These are phyloP conservation scores for Cyclopterus lumpus DNA, from an alignment of 2,797 vertebrate genomes.

Conservation along the genomic window DNA sequence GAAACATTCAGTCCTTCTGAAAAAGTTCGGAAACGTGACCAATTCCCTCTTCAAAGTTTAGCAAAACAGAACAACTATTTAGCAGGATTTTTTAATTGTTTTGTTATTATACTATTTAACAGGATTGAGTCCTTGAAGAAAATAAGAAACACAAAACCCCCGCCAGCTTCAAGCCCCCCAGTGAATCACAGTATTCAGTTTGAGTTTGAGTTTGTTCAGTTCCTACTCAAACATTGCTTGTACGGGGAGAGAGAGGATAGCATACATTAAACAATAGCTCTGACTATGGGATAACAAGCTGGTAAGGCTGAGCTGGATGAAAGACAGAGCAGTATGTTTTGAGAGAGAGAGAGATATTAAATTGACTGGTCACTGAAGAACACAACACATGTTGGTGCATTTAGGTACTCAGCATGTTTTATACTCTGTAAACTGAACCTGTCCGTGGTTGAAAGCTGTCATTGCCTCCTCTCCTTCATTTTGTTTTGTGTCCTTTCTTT, in stretches of 20 bases:
- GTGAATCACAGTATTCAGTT: slow-evolving; percentile 46
- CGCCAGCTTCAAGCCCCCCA: slow-evolving; percentile 33
- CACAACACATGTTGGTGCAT: slow-evolving; percentile 25
- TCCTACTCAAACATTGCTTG: not conserved
- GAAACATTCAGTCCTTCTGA: slow-evolving; percentile 27
- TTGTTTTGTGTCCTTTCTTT: slow-evolving; percentile 1
- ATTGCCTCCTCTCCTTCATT: not conserved
- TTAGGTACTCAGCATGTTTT: slow-evolving; percentile 7
- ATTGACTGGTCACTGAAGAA: slow-evolving; percentile 37
- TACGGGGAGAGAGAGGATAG: slow-evolving; percentile 6
- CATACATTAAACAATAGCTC: slow-evolving; percentile 53
- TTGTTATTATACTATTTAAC: slow-evolving; percentile 26
- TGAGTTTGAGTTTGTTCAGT: slow-evolving; percentile 5
- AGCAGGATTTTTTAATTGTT: not conserved
- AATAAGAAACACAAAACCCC: slow-evolving; percentile 44
- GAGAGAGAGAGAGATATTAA: slow-evolving; percentile 14
- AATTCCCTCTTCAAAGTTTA: slow-evolving; percentile 41
- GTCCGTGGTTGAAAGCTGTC: not conserved
- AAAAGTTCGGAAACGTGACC: slow-evolving; percentile 9
- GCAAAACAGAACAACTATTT: slow-evolving; percentile 31
- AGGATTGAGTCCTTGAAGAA: slow-evolving; percentile 43
- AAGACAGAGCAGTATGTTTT: slow-evolving; percentile 25
- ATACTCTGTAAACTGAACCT: not conserved
- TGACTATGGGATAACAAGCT: slow-evolving; percentile 45
- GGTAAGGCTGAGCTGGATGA: slow-evolving; percentile 30